Conservation (phyloP, 1,140 invertebrate species). For the Saccostrea glomerata region DNA sequence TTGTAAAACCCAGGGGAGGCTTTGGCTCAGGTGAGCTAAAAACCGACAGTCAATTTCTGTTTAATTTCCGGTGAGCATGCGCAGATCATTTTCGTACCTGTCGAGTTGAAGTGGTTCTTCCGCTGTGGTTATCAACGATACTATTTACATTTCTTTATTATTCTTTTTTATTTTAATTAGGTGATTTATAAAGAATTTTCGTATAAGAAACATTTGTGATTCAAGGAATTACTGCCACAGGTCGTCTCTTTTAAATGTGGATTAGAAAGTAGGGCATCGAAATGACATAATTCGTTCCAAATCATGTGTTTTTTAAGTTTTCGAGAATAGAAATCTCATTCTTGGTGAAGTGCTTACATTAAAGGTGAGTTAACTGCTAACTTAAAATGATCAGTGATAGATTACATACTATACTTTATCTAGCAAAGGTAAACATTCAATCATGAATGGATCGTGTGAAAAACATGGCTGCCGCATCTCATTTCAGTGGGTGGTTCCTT, state of each 20-base stretch:
- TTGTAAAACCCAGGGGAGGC: no score
- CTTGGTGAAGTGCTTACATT: neutral
- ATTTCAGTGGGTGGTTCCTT: slow-evolving; percentile 25
- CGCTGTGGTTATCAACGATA: slow-evolving; percentile 30
- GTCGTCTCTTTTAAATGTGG: neutral
- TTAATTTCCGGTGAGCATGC: slow-evolving; percentile 21
- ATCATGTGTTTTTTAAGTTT: slow-evolving; percentile 22
- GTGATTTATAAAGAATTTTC: neutral
- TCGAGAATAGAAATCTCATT: neutral
- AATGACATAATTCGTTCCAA: neutral
- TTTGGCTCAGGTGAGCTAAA: no score
- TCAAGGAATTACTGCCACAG: neutral
- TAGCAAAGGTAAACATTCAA: neutral
- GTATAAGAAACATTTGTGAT: neutral
- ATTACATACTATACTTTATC: neutral
- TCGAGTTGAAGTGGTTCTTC: slow-evolving; percentile 32
- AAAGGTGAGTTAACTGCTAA: neutral
- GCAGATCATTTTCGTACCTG: slow-evolving; percentile 16
- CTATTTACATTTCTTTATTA: neutral
- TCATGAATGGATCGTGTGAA: slow-evolving; percentile 17
- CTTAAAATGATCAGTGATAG: neutral
- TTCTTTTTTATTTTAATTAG: neutral
- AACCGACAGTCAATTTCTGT: no score
- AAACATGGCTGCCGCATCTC: slow-evolving; percentile 7
- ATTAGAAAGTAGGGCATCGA: neutral